phyloP scores from a whole-genome alignment of 37 sponge, comb jelly and placozoan species.

The Ephydatia muelleri region DNA sequence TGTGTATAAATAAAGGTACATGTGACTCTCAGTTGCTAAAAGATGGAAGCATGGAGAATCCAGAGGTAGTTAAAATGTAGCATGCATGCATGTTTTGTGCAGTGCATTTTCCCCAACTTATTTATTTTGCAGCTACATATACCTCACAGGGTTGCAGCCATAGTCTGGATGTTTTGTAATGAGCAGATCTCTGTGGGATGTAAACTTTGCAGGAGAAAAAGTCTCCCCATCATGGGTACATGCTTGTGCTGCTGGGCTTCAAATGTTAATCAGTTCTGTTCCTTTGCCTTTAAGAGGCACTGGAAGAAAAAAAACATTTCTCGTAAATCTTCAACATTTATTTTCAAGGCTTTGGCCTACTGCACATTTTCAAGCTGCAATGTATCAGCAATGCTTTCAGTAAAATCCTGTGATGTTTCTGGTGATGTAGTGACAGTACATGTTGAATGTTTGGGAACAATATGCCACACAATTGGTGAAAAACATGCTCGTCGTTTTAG shows the following conservation, averaged over 20 bases:
- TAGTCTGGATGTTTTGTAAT: no score
- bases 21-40: no score
- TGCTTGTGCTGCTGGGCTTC: background rate
- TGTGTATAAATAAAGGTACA: no score
- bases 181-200: no score
- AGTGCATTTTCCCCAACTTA: no score
- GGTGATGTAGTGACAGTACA: background rate
- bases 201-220: background rate
- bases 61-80: no score
- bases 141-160: no score
- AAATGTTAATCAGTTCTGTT: conserved; percentile 12
- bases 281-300: conserved; percentile 4
- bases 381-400: background rate
- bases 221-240: background rate
- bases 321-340: conserved; percentile 4
- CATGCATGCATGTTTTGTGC: no score
- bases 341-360: background rate
- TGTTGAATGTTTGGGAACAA: background rate
- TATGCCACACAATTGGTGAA: conserved; percentile 6
- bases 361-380: conserved; percentile 1
- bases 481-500: background rate
- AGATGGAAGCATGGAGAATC: no score
- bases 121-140: no score
- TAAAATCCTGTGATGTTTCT: background rate
- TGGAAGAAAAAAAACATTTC: conserved; percentile 2